These are phyloP conservation scores for Diarsia dahlii DNA, from an alignment of 2,888 invertebrate species.

Conservation along the genomic window DNA sequence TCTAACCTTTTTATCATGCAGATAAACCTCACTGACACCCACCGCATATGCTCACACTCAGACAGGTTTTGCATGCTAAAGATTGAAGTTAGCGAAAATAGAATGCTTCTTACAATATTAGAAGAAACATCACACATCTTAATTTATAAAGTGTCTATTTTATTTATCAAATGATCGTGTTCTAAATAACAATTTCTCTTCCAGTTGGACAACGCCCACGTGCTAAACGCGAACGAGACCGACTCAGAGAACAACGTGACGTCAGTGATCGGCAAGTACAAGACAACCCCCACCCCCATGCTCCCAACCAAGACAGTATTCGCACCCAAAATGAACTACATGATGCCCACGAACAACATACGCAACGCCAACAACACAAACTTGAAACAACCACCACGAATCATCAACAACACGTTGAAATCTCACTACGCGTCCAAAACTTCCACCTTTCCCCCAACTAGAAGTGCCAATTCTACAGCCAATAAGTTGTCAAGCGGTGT, in stretches of 20 bases:
- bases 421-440: conserved; percentile 85
- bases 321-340: conserved; percentile 86
- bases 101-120: no score
- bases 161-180: not conserved
- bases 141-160: no score
- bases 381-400: conserved; percentile 82
- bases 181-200: conserved; percentile 37
- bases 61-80: no score
- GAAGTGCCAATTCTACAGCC: conserved; percentile 85
- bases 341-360: conserved; percentile 87
- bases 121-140: no score
- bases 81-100: no score
- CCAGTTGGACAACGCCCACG: conserved; percentile 86
- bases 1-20: no score
- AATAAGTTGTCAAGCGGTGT: conserved; percentile 77
- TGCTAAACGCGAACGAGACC: conserved; percentile 83
- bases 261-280: conserved; percentile 86
- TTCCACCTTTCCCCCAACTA: conserved; percentile 87
- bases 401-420: conserved; percentile 79
- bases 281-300: conserved; percentile 86
- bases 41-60: no score
- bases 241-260: conserved; percentile 88
- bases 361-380: conserved; percentile 85
- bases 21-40: no score
- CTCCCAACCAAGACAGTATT: conserved; percentile 84